A percentile compares a stretch with the other conserved stretches of the same genome.
These are phyloP conservation scores for Hyphantria cunea DNA, from an alignment of 1,140 invertebrate genomes.

Conservation along the genomic window DNA sequence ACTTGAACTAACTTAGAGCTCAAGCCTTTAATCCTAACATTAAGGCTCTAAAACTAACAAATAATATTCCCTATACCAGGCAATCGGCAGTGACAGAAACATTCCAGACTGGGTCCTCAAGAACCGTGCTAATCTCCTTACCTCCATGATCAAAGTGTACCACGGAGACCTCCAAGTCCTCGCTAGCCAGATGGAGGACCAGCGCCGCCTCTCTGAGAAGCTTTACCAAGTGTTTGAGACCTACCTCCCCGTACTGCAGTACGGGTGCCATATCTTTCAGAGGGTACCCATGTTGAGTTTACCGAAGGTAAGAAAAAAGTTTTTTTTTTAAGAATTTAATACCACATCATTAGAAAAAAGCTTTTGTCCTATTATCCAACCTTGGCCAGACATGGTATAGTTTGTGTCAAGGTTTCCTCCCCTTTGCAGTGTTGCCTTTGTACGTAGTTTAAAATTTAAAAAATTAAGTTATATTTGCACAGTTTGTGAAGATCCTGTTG, in stretches of 20 bases:
- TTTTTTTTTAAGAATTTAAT: neutral
- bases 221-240: conserved; percentile 92
- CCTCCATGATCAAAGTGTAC: conserved; percentile 89
- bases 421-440: too few species aligned
- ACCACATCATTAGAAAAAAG: too few species aligned
- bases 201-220: conserved; percentile 87
- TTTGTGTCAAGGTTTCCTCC: too few species aligned
- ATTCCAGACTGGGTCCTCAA: conserved; percentile 90
- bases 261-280: conserved; percentile 89
- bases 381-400: too few species aligned
- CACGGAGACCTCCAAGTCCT: conserved; percentile 89
- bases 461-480: too few species aligned
- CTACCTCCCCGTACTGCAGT: conserved; percentile 90
- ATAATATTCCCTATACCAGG: too few species aligned
- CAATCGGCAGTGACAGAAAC: conserved; percentile 93
- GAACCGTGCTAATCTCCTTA: conserved; percentile 87
- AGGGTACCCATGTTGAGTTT: conserved; percentile 89
- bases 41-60: too few species aligned
- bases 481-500: too few species aligned
- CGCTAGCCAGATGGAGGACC: conserved; percentile 81
- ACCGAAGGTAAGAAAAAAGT: conserved; percentile 89
- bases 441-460: too few species aligned
- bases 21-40: too few species aligned
- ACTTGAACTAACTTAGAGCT: too few species aligned
- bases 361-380: too few species aligned